Evolutionary conservation across 2,888 invertebrate species (phyloP).

Genomic region (Ophraella communa): DNA sequence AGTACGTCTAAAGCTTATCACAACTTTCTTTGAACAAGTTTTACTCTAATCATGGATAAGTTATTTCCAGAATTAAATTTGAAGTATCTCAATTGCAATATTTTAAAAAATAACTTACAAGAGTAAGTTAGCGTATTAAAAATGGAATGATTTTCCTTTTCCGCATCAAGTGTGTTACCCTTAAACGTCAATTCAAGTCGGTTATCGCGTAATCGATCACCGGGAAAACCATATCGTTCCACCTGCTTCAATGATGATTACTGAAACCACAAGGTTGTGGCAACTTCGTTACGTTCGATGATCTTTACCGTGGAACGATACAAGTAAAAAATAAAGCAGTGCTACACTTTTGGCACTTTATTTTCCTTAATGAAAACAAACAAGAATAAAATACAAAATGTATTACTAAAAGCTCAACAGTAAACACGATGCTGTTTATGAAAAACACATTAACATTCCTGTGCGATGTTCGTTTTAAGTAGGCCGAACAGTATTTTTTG

Average conservation of each 20-base stretch:
- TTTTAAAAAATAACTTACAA: too few relatives aligned
- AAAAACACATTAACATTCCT: too few relatives aligned
- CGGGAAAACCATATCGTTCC: not conserved
- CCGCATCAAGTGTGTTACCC: not conserved
- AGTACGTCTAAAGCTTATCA: not conserved
- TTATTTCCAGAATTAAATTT: too few relatives aligned
- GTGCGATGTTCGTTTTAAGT: too few relatives aligned
- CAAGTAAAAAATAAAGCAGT: not conserved
- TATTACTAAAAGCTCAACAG: too few relatives aligned
- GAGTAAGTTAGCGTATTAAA: not conserved
- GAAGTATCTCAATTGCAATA: too few relatives aligned
- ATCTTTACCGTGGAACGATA: not conserved
- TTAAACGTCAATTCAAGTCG: not conserved
- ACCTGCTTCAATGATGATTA: not conserved
- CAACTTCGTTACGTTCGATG: not conserved
- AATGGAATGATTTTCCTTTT: not conserved
- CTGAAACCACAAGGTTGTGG: not conserved
- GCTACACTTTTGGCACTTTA: not conserved
- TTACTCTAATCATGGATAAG: not conserved
- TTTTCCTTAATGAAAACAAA: not conserved
- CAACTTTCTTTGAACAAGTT: not conserved
- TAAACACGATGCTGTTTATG: too few relatives aligned
- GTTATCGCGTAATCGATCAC: slow-evolving; percentile 2
- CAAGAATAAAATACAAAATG: too few relatives aligned
- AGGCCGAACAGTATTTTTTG: too few relatives aligned